Evolutionary conservation across 2,888 invertebrate genomes (phyloP).

Genomic region (Belgica antarctica): DNA sequence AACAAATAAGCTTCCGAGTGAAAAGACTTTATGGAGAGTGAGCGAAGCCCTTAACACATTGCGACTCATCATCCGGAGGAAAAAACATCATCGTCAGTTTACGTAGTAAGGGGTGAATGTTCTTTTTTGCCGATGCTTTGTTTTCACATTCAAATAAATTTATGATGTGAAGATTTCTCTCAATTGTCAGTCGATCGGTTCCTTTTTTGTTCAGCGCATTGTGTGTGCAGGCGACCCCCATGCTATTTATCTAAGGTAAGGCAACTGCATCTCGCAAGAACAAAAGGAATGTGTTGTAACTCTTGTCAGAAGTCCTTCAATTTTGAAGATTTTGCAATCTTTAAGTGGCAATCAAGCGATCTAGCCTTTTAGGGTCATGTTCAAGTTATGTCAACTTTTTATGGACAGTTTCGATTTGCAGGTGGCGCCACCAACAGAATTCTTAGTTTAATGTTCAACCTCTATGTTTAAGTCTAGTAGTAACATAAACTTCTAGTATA

Average conservation of each 20-base stretch:
- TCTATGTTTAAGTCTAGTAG: too few relatives aligned
- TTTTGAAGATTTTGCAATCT: neutral
- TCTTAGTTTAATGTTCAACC: too few relatives aligned
- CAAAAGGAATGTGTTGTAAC: conserved; percentile 4
- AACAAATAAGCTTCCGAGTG: conserved; percentile 14
- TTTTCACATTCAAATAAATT: conserved; percentile 36
- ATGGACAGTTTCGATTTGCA: too few relatives aligned
- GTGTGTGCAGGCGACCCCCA: neutral
- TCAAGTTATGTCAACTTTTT: too few relatives aligned
- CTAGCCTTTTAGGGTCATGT: neutral
- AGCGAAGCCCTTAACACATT: conserved; percentile 9
- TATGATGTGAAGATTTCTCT: conserved; percentile 40
- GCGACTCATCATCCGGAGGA: too few relatives aligned
- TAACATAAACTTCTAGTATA: too few relatives aligned
- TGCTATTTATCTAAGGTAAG: neutral
- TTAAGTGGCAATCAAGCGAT: conserved; percentile 1
- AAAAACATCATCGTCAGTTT: neutral
- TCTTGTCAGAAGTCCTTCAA: conserved; percentile 12
- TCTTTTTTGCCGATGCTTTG: neutral
- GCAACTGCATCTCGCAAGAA: neutral
- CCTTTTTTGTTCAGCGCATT: neutral
- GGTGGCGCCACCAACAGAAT: too few relatives aligned
- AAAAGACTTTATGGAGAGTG: neutral
- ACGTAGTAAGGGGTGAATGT: conserved; percentile 35
- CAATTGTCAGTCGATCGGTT: neutral